These are phyloP conservation scores for Boulengeromyrus knoepffleri DNA, from an alignment of 2,113 vertebrate species.

Conservation along the genomic window DNA sequence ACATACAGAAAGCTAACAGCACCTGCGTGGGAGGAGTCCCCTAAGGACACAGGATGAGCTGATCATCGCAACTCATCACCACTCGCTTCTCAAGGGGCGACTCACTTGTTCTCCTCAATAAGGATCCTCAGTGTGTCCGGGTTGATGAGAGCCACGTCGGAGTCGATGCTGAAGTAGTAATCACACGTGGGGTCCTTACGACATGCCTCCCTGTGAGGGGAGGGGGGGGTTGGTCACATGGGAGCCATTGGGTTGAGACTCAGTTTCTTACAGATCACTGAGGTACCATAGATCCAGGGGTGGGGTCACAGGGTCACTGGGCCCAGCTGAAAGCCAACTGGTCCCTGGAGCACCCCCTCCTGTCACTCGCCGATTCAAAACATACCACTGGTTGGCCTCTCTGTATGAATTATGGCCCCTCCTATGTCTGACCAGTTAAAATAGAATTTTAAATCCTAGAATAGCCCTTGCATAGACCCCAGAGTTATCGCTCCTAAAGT, in stretches of 20 bases:
- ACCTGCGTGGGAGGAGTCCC: neutral
- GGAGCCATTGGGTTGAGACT: neutral
- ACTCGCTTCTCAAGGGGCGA: neutral
- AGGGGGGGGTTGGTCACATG: neutral
- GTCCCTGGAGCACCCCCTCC: no score
- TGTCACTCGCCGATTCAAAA: neutral
- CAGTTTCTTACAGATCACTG: neutral
- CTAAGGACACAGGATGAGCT: neutral
- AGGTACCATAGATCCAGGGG: neutral
- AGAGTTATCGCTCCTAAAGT: neutral
- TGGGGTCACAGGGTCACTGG: neutral
- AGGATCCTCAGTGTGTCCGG: slow-evolving; percentile 54
- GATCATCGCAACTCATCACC: neutral
- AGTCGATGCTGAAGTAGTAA: slow-evolving; percentile 70
- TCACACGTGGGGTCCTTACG: slow-evolving; percentile 58
- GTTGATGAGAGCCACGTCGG: slow-evolving; percentile 58
- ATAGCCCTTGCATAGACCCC: neutral
- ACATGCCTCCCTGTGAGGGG: slow-evolving; percentile 55
- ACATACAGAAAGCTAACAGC: neutral
- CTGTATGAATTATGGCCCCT: neutral
- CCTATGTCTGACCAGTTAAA: neutral
- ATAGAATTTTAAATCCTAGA: neutral
- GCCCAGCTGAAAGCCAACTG: neutral
- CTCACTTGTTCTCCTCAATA: slow-evolving; percentile 66
- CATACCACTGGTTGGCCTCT: neutral